A percentile compares a stretch with the other conserved stretches of the same genome.
These are phyloP conservation scores for Pammene aurita DNA, from an alignment of 2,888 invertebrate species.

Conservation along the genomic window DNA sequence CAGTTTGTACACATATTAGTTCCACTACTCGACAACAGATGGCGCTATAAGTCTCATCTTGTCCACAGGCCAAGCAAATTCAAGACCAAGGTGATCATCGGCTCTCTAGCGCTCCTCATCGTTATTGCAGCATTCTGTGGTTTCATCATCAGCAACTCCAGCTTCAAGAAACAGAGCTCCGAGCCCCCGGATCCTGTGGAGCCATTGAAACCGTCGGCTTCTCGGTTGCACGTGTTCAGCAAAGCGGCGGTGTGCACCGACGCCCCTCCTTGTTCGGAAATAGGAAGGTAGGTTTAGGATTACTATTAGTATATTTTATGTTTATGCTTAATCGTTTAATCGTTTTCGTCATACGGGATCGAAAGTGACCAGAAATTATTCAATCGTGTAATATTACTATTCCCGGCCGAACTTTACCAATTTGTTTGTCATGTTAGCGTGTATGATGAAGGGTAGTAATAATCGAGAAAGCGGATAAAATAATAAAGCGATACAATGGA, in stretches of 20 bases:
- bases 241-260: conserved; percentile 91
- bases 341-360: too few species aligned
- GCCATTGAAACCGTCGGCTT: conserved; percentile 86
- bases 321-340: too few species aligned
- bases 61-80: conserved; percentile 63
- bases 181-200: conserved; percentile 86
- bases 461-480: too few species aligned
- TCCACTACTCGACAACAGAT: conserved; percentile 51
- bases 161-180: conserved; percentile 51
- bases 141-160: conserved; percentile 62
- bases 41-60: conserved; percentile 45
- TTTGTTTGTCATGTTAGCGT: too few species aligned
- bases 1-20: background rate
- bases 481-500: too few species aligned
- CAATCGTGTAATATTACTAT: too few species aligned
- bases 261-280: conserved; percentile 87
- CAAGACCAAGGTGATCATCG: conserved; percentile 63
- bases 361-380: too few species aligned
- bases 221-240: conserved; percentile 85
- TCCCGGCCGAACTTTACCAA: too few species aligned
- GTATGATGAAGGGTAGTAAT: too few species aligned
- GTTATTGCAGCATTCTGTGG: conserved; percentile 67
- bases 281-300: conserved; percentile 86
- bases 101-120: conserved; percentile 56
- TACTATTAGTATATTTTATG: background rate